These are phyloP conservation scores for Osmoderma eremita DNA, from an alignment of 2,888 invertebrate species.

Conservation along the genomic window DNA sequence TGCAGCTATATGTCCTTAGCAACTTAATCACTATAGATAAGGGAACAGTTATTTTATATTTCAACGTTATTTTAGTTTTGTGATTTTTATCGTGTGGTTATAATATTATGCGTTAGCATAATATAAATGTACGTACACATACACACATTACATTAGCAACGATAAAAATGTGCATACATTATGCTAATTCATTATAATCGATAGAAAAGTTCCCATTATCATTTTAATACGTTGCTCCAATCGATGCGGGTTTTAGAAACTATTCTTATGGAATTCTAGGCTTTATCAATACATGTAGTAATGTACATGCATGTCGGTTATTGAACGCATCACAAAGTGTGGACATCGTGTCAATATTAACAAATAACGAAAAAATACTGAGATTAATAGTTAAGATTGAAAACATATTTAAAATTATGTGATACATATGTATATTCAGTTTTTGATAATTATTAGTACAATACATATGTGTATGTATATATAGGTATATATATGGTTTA, in stretches of 20 bases:
- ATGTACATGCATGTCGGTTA: not conserved
- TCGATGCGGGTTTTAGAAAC: conserved; percentile 28
- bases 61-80: conserved; percentile 32
- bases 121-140: conserved; percentile 10
- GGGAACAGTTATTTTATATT: conserved; percentile 35
- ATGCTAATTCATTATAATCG: conserved; percentile 33
- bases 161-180: conserved; percentile 32
- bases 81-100: conserved; percentile 27
- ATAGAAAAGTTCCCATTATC: conserved; percentile 30
- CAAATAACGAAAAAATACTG: no score
- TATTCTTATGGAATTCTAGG: not conserved
- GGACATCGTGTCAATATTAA: no score
- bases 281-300: not conserved
- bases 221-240: conserved; percentile 27
- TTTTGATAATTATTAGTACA: no score
- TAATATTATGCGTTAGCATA: conserved; percentile 20
- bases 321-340: no score
- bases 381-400: no score
- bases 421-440: no score
- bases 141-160: conserved; percentile 23
- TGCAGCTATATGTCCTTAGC: conserved; percentile 40
- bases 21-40: conserved; percentile 39
- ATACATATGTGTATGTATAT: no score
- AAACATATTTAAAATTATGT: no score
- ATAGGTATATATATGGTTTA: no score